Conservation (phyloP, 2,888 invertebrate genomes). For the Carterocephalus palaemon region DNA sequence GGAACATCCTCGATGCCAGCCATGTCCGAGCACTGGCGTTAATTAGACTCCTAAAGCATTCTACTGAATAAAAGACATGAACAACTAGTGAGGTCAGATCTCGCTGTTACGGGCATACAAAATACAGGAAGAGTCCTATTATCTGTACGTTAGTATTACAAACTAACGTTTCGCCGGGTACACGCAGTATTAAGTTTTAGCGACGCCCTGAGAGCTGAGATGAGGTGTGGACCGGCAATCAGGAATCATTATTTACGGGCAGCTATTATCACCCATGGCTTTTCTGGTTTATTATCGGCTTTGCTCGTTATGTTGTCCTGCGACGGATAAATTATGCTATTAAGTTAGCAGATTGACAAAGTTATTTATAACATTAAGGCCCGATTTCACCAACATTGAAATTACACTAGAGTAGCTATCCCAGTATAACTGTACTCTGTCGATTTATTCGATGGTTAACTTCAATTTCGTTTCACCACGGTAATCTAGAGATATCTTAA, state of each 20-base stretch:
- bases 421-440: too few species aligned
- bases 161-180: conserved; percentile 32
- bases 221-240: conserved; percentile 70
- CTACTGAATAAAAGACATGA: conserved; percentile 49
- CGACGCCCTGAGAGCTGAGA: conserved; percentile 52
- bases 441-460: too few species aligned
- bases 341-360: conserved; percentile 79
- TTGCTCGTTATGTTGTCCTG: conserved; percentile 78
- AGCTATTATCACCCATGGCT: conserved; percentile 77
- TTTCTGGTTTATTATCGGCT: conserved; percentile 77
- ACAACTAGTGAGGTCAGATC: conserved; percentile 51
- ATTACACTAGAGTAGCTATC: too few species aligned
- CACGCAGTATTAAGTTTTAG: conserved; percentile 38
- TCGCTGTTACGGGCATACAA: conserved; percentile 36
- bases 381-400: too few species aligned
- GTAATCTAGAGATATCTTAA: too few species aligned
- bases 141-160: conserved; percentile 34
- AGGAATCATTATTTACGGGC: conserved; percentile 77
- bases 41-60: conserved; percentile 71
- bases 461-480: too few species aligned
- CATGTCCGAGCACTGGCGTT: conserved; percentile 59
- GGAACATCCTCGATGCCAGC: conserved; percentile 64
- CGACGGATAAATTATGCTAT: conserved; percentile 77
- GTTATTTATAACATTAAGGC: conserved; percentile 77
- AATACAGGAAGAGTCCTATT: conserved; percentile 42